These are phyloP conservation scores for Mastomys natalensis DNA, from an alignment of 2,113 vertebrate species.

Conservation along the genomic window DNA sequence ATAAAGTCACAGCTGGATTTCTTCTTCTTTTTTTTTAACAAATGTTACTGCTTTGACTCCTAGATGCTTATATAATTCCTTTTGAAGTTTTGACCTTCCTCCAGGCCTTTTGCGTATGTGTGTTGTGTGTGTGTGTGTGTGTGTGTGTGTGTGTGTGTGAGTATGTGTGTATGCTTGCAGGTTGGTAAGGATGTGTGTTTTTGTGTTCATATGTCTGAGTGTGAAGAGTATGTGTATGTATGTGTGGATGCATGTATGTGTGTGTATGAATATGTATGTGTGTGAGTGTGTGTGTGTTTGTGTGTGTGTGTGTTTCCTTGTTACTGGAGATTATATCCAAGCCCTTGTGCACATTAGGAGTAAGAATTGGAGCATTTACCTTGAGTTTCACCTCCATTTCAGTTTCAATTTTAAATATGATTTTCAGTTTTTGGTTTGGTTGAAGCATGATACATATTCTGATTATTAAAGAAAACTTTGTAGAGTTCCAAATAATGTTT, in stretches of 20 bases:
- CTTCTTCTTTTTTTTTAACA: slow-evolving; percentile 24
- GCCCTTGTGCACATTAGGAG: not conserved
- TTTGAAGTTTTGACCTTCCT: not conserved
- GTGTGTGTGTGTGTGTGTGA: not conserved
- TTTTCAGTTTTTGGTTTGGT: slow-evolving; percentile 15
- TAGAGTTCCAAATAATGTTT: not conserved
- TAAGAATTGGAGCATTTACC: not conserved
- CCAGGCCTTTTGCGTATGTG: not conserved
- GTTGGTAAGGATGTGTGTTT: too few species aligned
- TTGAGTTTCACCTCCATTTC: too few species aligned
- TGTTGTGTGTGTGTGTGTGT: too few species aligned
- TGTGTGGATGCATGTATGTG: too few species aligned
- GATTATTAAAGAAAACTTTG: not conserved
- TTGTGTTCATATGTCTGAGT: too few species aligned
- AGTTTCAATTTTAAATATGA: not conserved
- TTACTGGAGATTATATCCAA: too few species aligned
- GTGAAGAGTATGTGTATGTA: too few species aligned
- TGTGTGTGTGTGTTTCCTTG: not conserved
- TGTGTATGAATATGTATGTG: not conserved
- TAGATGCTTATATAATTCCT: slow-evolving; percentile 2
- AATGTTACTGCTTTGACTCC: not conserved
- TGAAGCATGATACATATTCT: not conserved
- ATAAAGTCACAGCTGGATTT: not conserved
- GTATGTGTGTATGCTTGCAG: too few species aligned
- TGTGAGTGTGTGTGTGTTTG: not conserved